Percentiles rank a stretch among this genome's conserved stretches.
These are phyloP conservation scores for Polietes domitor DNA, from an alignment of 2,888 invertebrate genomes.

Conservation along the genomic window DNA sequence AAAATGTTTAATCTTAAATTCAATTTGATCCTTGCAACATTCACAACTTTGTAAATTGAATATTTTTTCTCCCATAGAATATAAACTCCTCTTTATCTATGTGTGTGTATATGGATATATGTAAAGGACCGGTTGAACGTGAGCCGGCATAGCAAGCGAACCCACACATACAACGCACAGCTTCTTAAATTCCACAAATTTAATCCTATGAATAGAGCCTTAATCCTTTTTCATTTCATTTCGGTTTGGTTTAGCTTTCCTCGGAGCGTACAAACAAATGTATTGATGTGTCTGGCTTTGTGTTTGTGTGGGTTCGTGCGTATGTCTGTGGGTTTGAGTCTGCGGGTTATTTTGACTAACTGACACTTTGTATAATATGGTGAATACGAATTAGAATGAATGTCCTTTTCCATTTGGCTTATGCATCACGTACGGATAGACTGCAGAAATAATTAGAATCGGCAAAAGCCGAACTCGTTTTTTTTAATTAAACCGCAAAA, in stretches of 20 bases:
- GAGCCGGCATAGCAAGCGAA: neutral
- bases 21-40: conserved; percentile 15
- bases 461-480: too few relatives aligned
- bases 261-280: too few relatives aligned
- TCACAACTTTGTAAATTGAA: conserved; percentile 20
- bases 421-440: too few relatives aligned
- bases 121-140: neutral
- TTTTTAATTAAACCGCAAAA: too few relatives aligned
- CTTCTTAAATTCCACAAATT: conserved; percentile 9
- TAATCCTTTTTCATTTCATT: conserved; percentile 10
- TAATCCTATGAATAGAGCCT: neutral
- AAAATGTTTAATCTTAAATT: conserved; percentile 14
- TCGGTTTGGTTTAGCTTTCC: neutral
- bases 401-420: too few relatives aligned
- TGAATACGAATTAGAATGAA: too few relatives aligned
- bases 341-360: too few relatives aligned
- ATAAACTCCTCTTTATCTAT: neutral
- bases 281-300: neutral
- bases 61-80: neutral
- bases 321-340: neutral
- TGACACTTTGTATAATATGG: too few relatives aligned
- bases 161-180: neutral
- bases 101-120: conserved; percentile 22
- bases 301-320: neutral
- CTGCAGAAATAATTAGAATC: too few relatives aligned